Percentiles rank a stretch among this genome's conserved stretches.
Conservation (phyloP, 2,113 vertebrate genomes). For the Probosciger aterrimus region DNA sequence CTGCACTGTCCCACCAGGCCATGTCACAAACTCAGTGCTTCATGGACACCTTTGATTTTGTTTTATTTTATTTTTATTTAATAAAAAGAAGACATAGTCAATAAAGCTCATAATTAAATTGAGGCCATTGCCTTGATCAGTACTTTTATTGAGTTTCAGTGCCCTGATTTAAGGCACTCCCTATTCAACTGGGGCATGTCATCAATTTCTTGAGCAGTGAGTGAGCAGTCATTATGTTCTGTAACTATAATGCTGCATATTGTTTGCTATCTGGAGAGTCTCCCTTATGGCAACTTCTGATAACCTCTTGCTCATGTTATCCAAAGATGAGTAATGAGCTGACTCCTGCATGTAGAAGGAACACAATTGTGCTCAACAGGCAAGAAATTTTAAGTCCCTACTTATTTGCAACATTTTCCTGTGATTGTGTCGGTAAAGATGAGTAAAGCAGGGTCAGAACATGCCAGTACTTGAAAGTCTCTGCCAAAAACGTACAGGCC, state of each 20-base stretch:
- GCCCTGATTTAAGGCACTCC: neutral
- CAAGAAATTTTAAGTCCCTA: neutral
- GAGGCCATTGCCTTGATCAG: neutral
- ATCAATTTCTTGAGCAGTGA: neutral
- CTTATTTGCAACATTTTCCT: neutral
- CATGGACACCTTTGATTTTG: neutral
- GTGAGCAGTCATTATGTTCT: neutral
- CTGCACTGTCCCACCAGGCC: neutral
- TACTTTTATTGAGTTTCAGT: neutral
- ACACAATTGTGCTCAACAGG: neutral
- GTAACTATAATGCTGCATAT: neutral
- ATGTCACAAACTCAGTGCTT: neutral
- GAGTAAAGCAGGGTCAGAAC: neutral
- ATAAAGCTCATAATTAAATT: slow-evolving; percentile 30
- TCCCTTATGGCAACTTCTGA: neutral
- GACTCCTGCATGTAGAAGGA: neutral
- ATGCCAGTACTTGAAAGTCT: neutral
- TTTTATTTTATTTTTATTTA: neutral
- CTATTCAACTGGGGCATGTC: neutral
- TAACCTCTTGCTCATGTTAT: neutral
- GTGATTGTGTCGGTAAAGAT: neutral
- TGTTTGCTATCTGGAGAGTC: neutral
- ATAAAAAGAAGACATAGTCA: neutral
- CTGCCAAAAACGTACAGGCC: neutral
- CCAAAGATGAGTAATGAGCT: neutral